These are phyloP conservation scores for Apantesis nais DNA, from an alignment of 2,888 invertebrate genomes.

Conservation along the genomic window DNA sequence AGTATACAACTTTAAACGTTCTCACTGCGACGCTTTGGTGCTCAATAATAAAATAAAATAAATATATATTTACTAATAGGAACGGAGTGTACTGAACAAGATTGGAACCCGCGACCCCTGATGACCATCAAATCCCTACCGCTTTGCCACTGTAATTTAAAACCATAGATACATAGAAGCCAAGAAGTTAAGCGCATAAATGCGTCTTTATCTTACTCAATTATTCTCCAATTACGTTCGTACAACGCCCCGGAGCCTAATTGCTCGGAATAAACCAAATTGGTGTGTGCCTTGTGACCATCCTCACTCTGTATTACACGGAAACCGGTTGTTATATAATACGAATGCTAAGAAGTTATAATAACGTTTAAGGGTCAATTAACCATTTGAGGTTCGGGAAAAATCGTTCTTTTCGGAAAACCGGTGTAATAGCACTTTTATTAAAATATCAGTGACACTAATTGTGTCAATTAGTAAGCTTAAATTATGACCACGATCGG, in stretches of 20 bases:
- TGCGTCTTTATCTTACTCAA: conserved; percentile 42
- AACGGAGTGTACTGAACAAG: not conserved
- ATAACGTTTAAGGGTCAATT: conserved; percentile 33
- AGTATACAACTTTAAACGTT: too few species aligned
- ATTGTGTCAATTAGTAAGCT: too few species aligned
- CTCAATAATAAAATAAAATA: not conserved
- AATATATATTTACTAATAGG: too few species aligned
- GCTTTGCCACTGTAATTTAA: not conserved
- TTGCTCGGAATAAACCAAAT: conserved; percentile 60
- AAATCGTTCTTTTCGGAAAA: not conserved
- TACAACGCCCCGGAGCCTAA: conserved; percentile 54
- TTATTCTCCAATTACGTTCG: conserved; percentile 51
- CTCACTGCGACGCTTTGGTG: not conserved
- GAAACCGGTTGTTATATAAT: conserved; percentile 43
- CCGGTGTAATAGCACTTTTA: not conserved
- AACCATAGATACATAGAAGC: not conserved
- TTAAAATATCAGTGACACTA: not conserved
- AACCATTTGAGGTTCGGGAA: conserved; percentile 13
- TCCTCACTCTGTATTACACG: conserved; percentile 42
- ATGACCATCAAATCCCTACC: not conserved
- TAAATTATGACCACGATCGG: too few species aligned
- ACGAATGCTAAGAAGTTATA: conserved; percentile 19
- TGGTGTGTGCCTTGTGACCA: conserved; percentile 50
- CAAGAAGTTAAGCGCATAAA: conserved; percentile 25
- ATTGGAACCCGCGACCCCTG: not conserved